phyloP scores from a whole-genome alignment of 2,888 invertebrate genomes.

The Dynastes tityus region DNA sequence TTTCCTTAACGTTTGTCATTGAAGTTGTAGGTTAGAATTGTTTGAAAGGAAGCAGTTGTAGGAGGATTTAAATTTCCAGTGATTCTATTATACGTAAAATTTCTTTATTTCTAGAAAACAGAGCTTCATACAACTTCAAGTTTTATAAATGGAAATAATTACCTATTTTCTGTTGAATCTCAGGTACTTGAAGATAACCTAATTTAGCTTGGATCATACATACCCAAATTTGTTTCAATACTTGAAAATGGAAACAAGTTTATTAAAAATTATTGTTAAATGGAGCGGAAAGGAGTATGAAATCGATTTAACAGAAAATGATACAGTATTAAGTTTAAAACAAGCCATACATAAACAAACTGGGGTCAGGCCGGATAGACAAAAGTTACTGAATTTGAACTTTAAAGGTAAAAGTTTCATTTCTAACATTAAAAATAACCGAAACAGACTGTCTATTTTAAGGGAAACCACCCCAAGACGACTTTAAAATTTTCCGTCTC shows the following conservation, averaged over 20 bases:
- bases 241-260: slow-evolving; percentile 60
- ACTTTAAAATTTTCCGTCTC: slow-evolving; percentile 81
- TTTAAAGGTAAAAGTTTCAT: slow-evolving; percentile 81
- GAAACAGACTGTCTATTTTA: slow-evolving; percentile 6
- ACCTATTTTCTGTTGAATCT: too few relatives aligned
- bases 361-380: slow-evolving; percentile 92
- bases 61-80: neutral
- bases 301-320: slow-evolving; percentile 83
- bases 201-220: too few relatives aligned
- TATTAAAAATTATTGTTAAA: slow-evolving; percentile 82
- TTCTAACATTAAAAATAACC: neutral
- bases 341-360: slow-evolving; percentile 89
- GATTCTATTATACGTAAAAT: neutral
- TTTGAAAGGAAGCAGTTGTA: neutral
- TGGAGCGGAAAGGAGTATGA: slow-evolving; percentile 95
- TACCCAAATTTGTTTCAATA: too few relatives aligned
- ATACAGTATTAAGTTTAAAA: slow-evolving; percentile 89
- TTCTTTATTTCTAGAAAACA: neutral
- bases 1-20: too few relatives aligned
- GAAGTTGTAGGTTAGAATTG: slow-evolving; percentile 5
- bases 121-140: neutral
- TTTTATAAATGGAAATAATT: too few relatives aligned
- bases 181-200: too few relatives aligned
- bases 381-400: slow-evolving; percentile 94
- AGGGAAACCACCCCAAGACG: slow-evolving; percentile 91